A percentile compares a stretch with the other conserved stretches of the same genome.
phyloP scores from a whole-genome alignment of 2,888 invertebrate species.

The Amiota mariae region DNA sequence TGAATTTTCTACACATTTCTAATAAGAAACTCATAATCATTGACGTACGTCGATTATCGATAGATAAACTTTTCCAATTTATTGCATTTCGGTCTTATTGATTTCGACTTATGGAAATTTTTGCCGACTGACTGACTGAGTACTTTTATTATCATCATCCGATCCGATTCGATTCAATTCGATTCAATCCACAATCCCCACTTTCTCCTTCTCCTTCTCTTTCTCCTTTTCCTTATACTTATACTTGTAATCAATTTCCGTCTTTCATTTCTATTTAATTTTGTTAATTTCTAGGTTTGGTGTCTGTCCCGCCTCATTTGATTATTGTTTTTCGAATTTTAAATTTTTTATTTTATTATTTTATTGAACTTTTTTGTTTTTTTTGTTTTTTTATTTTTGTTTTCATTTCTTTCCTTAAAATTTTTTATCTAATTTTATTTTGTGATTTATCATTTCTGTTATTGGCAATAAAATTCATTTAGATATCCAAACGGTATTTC shows the following conservation, averaged over 20 bases:
- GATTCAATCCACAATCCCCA: no score
- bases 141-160: no score
- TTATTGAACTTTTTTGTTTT: slow-evolving; percentile 41
- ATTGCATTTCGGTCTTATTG: slow-evolving; percentile 12
- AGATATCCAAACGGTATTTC: no score
- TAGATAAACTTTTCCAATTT: slow-evolving; percentile 14
- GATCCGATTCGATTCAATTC: no score
- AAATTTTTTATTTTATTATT: slow-evolving; percentile 31
- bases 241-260: not conserved
- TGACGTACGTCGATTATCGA: not conserved
- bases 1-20: not conserved
- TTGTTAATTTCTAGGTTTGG: slow-evolving; percentile 37
- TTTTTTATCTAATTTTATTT: slow-evolving; percentile 40
- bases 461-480: slow-evolving; percentile 42
- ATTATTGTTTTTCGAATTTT: slow-evolving; percentile 36
- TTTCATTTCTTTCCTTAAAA: slow-evolving; percentile 38
- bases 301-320: not conserved
- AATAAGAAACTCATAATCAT: not conserved
- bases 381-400: slow-evolving; percentile 26
- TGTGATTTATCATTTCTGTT: slow-evolving; percentile 49
- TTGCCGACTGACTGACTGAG: not conserved
- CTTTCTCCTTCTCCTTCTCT: no score
- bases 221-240: no score
- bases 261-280: slow-evolving; percentile 1
- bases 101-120: slow-evolving; percentile 25